Evolutionary conservation across 2,888 invertebrate species (phyloP).

Genomic region (Platycheirus albimanus): DNA sequence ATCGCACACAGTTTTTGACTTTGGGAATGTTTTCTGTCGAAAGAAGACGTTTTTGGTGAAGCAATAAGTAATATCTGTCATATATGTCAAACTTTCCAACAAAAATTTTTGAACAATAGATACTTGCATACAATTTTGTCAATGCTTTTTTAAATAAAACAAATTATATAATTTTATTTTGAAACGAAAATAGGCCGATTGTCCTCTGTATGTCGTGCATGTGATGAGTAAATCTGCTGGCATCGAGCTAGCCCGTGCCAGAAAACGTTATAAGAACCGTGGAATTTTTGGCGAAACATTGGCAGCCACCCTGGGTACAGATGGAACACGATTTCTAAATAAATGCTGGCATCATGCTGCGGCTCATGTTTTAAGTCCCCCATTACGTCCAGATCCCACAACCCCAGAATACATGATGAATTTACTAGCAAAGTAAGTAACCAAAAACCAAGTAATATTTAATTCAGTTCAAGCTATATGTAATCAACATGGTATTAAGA

Average conservation of each 20-base stretch:
- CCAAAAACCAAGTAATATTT: no score
- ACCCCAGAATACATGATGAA: slow-evolving; percentile 94
- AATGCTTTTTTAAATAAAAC: no score
- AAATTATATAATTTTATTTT: no score
- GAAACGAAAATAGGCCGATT: slow-evolving; percentile 78
- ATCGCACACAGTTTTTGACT: no score
- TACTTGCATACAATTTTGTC: no score
- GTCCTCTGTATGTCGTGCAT: slow-evolving; percentile 97
- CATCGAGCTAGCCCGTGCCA: slow-evolving; percentile 88
- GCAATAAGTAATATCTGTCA: no score
- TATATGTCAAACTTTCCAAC: no score
- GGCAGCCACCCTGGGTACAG: slow-evolving; percentile 87
- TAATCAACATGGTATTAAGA: no score
- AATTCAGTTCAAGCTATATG: no score
- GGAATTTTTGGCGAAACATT: slow-evolving; percentile 96
- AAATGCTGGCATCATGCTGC: slow-evolving; percentile 97
- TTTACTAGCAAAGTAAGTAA: slow-evolving; percentile 93
- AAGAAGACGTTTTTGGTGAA: no score
- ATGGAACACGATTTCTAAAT: slow-evolving; percentile 90
- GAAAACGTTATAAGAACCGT: slow-evolving; percentile 84
- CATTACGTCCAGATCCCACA: slow-evolving; percentile 93
- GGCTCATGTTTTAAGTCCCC: slow-evolving; percentile 97
- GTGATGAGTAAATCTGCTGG: slow-evolving; percentile 98
- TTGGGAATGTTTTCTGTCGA: no score
- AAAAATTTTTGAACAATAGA: no score